Evolutionary conservation across 2,113 vertebrate genomes (phyloP), one percentile per base, ranked within the genome.

Genomic region (Hippocampus zosterae): DNA sequence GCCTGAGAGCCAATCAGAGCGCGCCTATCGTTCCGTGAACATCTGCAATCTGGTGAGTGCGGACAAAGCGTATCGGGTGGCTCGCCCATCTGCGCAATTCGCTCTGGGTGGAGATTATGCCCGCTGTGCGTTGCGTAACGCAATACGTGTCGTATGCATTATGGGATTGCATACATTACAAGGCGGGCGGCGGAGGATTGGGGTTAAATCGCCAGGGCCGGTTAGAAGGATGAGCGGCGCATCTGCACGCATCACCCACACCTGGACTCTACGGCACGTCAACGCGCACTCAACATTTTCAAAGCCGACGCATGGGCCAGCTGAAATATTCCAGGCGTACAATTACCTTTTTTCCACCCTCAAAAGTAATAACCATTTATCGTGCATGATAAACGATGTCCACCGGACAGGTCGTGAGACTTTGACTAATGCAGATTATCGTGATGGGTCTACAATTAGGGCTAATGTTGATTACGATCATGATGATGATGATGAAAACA

Each of bases 141-240:
- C 60, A 46, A 27, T 50, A 79, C 16, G 33, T 76, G 69, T 79
- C 77, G 68, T 77, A 52, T 81, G 75, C 75, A 84, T 83, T 71
- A 72, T 80, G 74, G 79, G 77, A 85, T 83, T 87, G 81, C 78
- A 77, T 79, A 85, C 75, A 78, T 84, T 83, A 80, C 68, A 52
- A 68, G 67, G 0, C 2, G 21, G 40, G 42, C 25, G 25, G 33
- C 44, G 70, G 37, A 4, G 21, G 42, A 46, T 65, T 65, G 19
- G 13, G 21, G 65, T 73, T 60, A 74, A 53, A 62, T 64, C 74
- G 73, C 74, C 73, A 62, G 23, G 18, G 76, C 67, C 74, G 74
- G 69, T 85, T 86, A 75, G 41, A 60, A 15, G 41, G 41, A 65
- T 44, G 62, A 65, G 62, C 11, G n/a, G 55, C 64, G 69, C 65